Base-by-base conservation (phyloP, 2,797 vertebrate genomes). In the Crenichthys baileyi region DNA sequence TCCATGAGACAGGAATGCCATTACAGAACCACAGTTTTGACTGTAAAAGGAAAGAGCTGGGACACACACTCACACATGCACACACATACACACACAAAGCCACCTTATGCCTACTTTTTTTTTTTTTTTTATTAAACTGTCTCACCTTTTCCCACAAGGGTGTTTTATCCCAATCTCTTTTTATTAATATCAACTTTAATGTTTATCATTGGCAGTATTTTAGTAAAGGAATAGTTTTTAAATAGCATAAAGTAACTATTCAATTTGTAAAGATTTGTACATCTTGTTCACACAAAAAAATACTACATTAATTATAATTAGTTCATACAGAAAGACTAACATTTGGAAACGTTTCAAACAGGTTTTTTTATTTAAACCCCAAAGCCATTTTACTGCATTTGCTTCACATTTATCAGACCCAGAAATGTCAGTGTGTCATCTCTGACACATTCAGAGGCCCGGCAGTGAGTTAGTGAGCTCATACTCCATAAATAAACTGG, bases 1-100 rank as follows among this genome's bases (percentile, higher is more conserved):
- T 79, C 85, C 89, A 77, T 90, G 89, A 70, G 83, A 74, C 78
- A 86, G 89, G 92, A 93, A 93, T 91, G 91, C 74, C 82, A 90
- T 91, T 90, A 90, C 83, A 82, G 80, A 83, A 74, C n/a, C 7
- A 79, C 80, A 68, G 77, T 86, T 85, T 84, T 89, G 79, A 87
- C 88, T 82, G 77, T 84, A 90, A 82, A 86, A 88, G 84, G 90
- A 72, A 72, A 72, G 26, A 44, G 24, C 48, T 36, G 31, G 15
- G 48, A 36, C 4, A 36, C 31, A 31, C 31, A 31, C 31, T 31
- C 31, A 31, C 2, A 31, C 31, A 36, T 2, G 2, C 53, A 58
- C 16, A 50, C 72, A 60, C 3, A 65, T n/a, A 41, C 16, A 22
- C 11, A 44, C 15, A 58, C 70, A 79, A 29, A 56, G 6, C 56